phyloP scores from a whole-genome alignment of 1,140 invertebrate species.

The Macrobrachium rosenbergii region DNA sequence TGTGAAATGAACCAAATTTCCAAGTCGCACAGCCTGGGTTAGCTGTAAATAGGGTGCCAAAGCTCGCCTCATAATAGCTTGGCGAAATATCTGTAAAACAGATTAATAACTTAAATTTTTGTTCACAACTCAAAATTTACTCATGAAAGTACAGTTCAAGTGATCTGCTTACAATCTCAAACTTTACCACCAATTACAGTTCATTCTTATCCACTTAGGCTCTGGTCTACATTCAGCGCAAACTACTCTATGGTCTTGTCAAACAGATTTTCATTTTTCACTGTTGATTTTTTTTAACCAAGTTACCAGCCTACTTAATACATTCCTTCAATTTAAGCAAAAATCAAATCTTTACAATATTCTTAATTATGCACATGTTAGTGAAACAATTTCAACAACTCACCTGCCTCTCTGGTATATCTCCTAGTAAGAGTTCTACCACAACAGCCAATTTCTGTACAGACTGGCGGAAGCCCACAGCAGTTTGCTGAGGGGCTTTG shows the following conservation, averaged over 20 bases:
- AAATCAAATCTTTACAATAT: neutral
- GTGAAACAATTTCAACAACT: neutral
- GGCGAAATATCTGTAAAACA: constrained; percentile 81
- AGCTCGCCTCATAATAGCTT: constrained; percentile 86
- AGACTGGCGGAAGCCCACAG: constrained; percentile 98
- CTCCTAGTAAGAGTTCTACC: constrained; percentile 95
- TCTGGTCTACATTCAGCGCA: no score
- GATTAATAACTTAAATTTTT: neutral
- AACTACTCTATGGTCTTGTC: no score
- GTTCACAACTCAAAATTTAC: constrained; percentile 67
- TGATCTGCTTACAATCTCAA: no score
- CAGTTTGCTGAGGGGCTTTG: constrained; percentile 96
- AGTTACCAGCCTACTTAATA: neutral
- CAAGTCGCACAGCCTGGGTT: constrained; percentile 92
- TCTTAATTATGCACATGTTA: neutral
- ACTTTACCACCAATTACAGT: no score
- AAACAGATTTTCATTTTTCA: neutral
- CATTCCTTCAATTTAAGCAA: no score
- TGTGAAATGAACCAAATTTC: constrained; percentile 94
- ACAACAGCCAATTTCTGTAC: constrained; percentile 97
- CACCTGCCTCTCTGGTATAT: constrained; percentile 88
- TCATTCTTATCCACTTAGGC: no score
- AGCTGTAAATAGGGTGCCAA: constrained; percentile 96
- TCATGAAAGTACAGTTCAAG: no score
- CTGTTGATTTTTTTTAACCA: neutral